Evolutionary conservation across 2,797 vertebrate genomes (phyloP).

Genomic region (Thunnus albacares): DNA sequence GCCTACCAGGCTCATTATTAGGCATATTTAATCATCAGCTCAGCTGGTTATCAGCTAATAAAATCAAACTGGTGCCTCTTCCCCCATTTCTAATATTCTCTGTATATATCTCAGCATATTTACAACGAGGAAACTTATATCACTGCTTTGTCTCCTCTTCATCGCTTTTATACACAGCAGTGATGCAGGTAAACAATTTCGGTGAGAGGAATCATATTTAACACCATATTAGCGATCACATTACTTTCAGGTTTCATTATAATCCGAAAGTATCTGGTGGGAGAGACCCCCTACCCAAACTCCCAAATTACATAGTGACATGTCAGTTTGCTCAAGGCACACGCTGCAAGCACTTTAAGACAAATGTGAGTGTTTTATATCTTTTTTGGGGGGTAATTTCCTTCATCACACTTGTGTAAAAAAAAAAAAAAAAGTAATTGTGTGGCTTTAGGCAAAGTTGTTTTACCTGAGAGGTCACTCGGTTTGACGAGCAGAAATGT

Average conservation of each 20-base stretch:
- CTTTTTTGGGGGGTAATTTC: constrained; percentile 16
- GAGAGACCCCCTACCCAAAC: constrained; percentile 24
- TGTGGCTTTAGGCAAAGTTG: constrained; percentile 49
- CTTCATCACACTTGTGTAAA: constrained; percentile 10
- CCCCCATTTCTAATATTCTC: not conserved
- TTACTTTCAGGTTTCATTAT: constrained; percentile 41
- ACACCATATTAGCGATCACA: not conserved
- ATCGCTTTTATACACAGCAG: constrained; percentile 21
- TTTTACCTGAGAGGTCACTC: constrained; percentile 47
- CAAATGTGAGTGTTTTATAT: constrained; percentile 10
- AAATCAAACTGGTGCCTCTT: constrained; percentile 31
- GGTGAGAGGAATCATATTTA: constrained; percentile 16
- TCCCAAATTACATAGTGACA: constrained; percentile 47
- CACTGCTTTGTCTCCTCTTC: not conserved
- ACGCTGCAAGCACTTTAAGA: not conserved
- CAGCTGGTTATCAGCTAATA: constrained; percentile 27
- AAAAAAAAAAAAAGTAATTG: constrained; percentile 24
- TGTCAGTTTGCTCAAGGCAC: constrained; percentile 40
- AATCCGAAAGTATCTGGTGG: constrained; percentile 11
- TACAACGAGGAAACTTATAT: not conserved
- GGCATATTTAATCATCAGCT: constrained; percentile 31
- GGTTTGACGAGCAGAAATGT: constrained; percentile 18
- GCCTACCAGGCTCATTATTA: constrained; percentile 25
- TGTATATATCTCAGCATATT: constrained; percentile 19
- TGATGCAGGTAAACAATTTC: not conserved